Conservation (phyloP, 2,113 vertebrate species). For the Pelecanoides urinatrix region DNA sequence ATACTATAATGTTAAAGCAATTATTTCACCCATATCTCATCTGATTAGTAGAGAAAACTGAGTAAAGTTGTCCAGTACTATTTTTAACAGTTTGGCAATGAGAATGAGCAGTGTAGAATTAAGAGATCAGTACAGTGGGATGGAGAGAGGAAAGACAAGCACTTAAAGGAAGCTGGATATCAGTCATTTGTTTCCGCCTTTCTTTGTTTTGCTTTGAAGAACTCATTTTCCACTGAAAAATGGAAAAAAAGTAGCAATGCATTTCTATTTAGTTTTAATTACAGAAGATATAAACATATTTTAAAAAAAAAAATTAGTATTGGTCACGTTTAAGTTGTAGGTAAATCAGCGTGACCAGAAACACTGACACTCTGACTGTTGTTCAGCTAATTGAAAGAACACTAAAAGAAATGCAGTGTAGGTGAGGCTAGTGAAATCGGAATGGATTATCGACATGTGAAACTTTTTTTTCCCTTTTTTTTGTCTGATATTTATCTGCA, state of each 20-base stretch:
- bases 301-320: neutral
- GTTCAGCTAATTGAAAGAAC: neutral
- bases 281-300: neutral
- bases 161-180: neutral
- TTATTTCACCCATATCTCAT: neutral
- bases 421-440: neutral
- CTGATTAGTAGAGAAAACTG: neutral
- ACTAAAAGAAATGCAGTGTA: neutral
- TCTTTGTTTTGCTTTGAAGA: neutral
- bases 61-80: neutral
- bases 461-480: neutral
- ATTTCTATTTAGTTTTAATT: neutral
- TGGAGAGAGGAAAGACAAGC: neutral
- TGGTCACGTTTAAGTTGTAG: neutral
- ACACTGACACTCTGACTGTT: neutral
- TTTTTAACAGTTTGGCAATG: neutral
- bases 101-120: neutral
- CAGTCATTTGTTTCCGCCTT: neutral
- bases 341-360: neutral
- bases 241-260: neutral
- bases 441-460: neutral
- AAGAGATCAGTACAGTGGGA: fast-evolving
- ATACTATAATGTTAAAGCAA: neutral
- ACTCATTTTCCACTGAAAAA: neutral
- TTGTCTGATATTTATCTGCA: neutral